Evolutionary conservation across 2,888 invertebrate species (phyloP).

Genomic region (Drosophila nr. medialis): DNA sequence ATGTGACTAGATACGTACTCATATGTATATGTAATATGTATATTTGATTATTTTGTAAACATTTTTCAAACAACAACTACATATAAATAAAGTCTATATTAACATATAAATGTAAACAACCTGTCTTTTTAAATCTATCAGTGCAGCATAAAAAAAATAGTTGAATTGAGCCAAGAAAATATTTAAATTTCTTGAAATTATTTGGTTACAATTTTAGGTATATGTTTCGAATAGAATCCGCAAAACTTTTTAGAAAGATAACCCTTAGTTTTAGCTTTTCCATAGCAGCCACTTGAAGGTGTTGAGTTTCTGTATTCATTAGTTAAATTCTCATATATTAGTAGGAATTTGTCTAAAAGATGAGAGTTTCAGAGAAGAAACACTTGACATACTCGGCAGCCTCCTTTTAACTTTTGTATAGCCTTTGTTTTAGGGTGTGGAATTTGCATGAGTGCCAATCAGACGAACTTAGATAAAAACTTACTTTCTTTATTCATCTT

Average conservation of each 20-base stretch:
- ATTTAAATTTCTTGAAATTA: not conserved
- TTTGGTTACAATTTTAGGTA: not conserved
- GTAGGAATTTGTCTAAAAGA: not conserved
- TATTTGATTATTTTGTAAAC: conserved; percentile 84
- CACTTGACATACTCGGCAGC: conserved; percentile 7
- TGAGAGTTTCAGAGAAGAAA: not conserved
- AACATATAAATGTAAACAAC: conserved; percentile 78
- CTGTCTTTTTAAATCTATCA: not conserved
- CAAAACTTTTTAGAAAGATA: too few relatives aligned
- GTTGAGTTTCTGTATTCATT: not conserved
- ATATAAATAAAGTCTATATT: conserved; percentile 82
- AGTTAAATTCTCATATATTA: not conserved
- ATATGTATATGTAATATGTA: conserved; percentile 76
- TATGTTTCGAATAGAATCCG: not conserved
- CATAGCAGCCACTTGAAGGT: not conserved
- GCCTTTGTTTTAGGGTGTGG: conserved; percentile 10
- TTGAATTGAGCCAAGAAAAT: not conserved
- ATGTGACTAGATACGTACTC: conserved; percentile 78
- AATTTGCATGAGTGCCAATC: conserved; percentile 9
- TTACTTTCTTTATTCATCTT: conserved; percentile 52
- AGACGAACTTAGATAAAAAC: conserved; percentile 47
- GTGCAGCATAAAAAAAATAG: too few relatives aligned
- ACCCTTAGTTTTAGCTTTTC: not conserved
- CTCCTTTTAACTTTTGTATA: conserved; percentile 3
- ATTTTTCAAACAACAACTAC: conserved; percentile 82